phyloP scores from a whole-genome alignment of 2,888 invertebrate species.

The Ennomos fuscantarius region DNA sequence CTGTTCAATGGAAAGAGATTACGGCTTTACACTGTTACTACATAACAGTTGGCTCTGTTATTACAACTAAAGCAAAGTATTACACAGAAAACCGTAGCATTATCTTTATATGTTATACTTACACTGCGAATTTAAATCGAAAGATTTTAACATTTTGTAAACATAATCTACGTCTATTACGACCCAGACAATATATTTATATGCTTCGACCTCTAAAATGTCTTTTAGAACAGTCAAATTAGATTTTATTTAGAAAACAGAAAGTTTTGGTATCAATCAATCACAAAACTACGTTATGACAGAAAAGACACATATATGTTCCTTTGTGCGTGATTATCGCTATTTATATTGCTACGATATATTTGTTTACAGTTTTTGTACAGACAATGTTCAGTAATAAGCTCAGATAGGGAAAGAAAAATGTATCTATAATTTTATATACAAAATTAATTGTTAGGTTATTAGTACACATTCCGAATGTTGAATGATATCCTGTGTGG shows the following conservation, averaged over 20 bases:
- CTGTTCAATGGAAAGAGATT: slow-evolving; percentile 34
- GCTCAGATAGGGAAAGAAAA: slow-evolving; percentile 32
- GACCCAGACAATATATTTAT: too few species aligned
- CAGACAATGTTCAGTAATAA: slow-evolving; percentile 41
- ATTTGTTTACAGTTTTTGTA: slow-evolving; percentile 22
- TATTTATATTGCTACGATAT: background rate
- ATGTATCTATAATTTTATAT: slow-evolving; percentile 42
- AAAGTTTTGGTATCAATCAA: too few species aligned
- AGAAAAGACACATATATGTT: background rate
- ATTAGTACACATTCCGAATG: slow-evolving; percentile 37
- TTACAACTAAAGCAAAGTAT: background rate
- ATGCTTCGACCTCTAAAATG: too few species aligned
- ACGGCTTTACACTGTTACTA: slow-evolving; percentile 12
- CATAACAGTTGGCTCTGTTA: background rate
- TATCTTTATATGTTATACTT: background rate
- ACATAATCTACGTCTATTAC: too few species aligned
- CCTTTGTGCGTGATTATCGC: background rate
- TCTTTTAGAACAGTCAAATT: too few species aligned
- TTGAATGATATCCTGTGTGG: slow-evolving; percentile 14
- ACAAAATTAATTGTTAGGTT: slow-evolving; percentile 39
- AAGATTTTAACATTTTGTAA: too few species aligned
- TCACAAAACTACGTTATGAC: too few species aligned
- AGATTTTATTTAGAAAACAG: too few species aligned
- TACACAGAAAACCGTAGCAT: background rate
- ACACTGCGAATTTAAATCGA: too few species aligned